Evolutionary conservation across 2,888 invertebrate species (phyloP).

Genomic region (Acanthoscelides obtectus): DNA sequence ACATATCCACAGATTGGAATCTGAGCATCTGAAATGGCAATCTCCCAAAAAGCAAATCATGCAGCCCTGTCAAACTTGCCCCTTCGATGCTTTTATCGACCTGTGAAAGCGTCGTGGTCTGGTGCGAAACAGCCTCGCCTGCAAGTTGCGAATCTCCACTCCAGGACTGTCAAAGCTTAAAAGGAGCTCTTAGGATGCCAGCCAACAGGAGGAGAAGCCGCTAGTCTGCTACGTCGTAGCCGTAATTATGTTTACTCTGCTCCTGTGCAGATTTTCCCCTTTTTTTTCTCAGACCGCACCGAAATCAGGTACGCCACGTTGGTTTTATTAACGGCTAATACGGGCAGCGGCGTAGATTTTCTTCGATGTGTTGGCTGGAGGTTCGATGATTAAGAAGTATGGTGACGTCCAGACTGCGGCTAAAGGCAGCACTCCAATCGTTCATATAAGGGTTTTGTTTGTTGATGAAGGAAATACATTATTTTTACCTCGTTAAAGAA

Average conservation of each 20-base stretch:
- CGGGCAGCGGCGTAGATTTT: neutral
- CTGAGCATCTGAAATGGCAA: neutral
- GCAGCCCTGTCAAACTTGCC: neutral
- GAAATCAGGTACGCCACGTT: neutral
- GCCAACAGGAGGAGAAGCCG: neutral
- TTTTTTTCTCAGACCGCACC: neutral
- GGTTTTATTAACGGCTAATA: neutral
- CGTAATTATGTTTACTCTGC: neutral
- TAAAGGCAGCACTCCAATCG: too few relatives aligned
- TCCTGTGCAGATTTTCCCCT: neutral
- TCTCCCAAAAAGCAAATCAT: neutral
- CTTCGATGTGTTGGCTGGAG: too few relatives aligned
- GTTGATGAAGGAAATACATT: too few relatives aligned
- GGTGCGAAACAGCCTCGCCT: neutral
- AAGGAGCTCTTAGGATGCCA: neutral
- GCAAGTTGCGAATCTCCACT: neutral
- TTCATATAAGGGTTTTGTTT: too few relatives aligned
- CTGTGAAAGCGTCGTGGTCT: too few relatives aligned
- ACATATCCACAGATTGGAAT: too few relatives aligned
- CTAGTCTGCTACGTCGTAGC: neutral
- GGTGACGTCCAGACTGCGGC: too few relatives aligned
- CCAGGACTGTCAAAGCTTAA: neutral
- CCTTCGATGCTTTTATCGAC: neutral
- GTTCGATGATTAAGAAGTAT: too few relatives aligned
- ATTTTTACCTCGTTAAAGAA: too few relatives aligned